These are phyloP conservation scores for Nothura maculosa DNA, from an alignment of 2,797 vertebrate genomes.

Conservation along the genomic window DNA sequence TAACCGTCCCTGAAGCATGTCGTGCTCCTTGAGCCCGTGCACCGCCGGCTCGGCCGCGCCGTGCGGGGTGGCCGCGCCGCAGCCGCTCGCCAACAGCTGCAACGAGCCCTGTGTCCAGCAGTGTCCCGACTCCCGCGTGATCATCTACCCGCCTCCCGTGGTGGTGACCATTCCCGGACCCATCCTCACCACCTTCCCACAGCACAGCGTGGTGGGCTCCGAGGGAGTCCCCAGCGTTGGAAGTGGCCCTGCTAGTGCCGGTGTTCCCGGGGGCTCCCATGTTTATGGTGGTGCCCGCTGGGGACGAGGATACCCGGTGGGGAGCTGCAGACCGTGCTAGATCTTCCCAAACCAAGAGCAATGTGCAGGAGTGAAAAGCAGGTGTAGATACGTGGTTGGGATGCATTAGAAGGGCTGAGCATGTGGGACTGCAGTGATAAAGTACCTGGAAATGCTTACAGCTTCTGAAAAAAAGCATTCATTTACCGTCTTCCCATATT, in stretches of 20 bases:
- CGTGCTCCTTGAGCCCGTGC: neutral
- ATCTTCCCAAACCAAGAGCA: neutral
- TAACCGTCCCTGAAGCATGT: neutral
- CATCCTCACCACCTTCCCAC: slow-evolving; percentile 57
- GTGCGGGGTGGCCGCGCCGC: neutral
- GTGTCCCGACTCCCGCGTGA: slow-evolving; percentile 57
- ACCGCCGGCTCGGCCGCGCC: neutral
- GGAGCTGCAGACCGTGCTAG: slow-evolving; percentile 45
- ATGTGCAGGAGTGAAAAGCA: neutral
- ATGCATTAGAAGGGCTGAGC: neutral
- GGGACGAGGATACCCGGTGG: slow-evolving; percentile 17
- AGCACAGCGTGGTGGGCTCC: slow-evolving; percentile 50
- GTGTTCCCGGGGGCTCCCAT: neutral
- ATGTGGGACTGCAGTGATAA: accelerated
- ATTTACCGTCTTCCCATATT: neutral
- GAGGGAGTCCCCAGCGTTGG: neutral
- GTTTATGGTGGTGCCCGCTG: slow-evolving; percentile 46
- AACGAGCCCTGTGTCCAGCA: slow-evolving; percentile 56
- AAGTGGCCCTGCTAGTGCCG: neutral
- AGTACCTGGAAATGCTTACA: neutral
- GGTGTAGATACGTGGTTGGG: neutral
- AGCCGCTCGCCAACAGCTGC: slow-evolving; percentile 47
- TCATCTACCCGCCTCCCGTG: slow-evolving; percentile 46
- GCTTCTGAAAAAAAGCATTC: neutral
- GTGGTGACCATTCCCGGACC: slow-evolving; percentile 63